Conservation (phyloP, 2,797 vertebrate species). For the Protonibea diacanthus region DNA sequence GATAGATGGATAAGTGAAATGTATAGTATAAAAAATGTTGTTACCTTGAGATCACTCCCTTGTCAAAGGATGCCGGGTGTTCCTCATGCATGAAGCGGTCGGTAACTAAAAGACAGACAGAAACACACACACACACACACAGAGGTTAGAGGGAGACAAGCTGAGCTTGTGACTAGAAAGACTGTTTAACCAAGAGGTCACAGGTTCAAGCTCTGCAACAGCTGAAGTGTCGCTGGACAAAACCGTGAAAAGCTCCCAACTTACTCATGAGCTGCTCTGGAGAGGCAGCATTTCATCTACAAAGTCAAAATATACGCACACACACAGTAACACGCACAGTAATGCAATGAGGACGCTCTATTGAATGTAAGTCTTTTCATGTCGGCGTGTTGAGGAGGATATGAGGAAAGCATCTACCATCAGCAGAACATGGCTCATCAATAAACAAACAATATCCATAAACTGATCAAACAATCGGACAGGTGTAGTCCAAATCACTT, state of each 20-base stretch:
- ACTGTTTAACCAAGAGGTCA: conserved; percentile 68
- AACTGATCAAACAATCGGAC: conserved; percentile 15
- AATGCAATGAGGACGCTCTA: neutral
- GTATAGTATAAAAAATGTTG: conserved; percentile 14
- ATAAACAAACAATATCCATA: neutral
- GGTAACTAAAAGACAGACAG: conserved; percentile 63
- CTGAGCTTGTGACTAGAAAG: conserved; percentile 46
- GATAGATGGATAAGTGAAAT: neutral
- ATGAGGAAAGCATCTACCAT: neutral
- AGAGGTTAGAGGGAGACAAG: conserved; percentile 43
- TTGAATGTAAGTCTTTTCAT: neutral
- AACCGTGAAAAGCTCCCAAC: conserved; percentile 31
- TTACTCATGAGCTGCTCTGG: conserved; percentile 27
- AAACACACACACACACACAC: conserved; percentile 29
- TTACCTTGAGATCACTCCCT: conserved; percentile 59
- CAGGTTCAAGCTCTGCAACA: conserved; percentile 59
- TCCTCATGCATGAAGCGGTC: conserved; percentile 28
- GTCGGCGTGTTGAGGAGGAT: neutral
- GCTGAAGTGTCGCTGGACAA: conserved; percentile 57
- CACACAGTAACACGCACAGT: neutral
- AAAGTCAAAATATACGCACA: conserved; percentile 24
- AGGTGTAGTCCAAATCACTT: conserved; percentile 18
- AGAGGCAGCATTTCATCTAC: conserved; percentile 8
- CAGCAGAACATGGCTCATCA: neutral
- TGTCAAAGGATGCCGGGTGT: conserved; percentile 31